Evolutionary conservation across 2,888 invertebrate species (phyloP).

Genomic region (Leistus spinibarbis): DNA sequence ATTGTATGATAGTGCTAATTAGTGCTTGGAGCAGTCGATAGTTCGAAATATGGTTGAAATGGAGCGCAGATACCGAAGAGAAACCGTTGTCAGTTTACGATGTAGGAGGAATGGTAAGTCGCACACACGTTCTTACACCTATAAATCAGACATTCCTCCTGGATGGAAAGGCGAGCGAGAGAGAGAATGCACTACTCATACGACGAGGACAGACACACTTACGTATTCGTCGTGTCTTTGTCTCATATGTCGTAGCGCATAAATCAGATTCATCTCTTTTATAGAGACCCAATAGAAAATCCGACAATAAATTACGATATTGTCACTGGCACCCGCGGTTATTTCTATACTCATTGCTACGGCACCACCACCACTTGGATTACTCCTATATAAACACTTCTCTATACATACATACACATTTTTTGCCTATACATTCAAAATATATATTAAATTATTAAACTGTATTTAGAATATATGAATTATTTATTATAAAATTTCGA

Average conservation of each 20-base stretch:
- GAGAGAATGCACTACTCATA: slow-evolving; percentile 29
- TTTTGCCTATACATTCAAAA: too few species aligned
- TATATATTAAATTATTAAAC: too few species aligned
- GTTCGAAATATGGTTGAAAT: too few species aligned
- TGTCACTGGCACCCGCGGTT: slow-evolving; percentile 48
- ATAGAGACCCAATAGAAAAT: slow-evolving; percentile 44
- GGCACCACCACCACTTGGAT: background rate
- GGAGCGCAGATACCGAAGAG: too few species aligned
- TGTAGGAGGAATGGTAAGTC: background rate
- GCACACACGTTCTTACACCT: slow-evolving; percentile 9
- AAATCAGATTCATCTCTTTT: slow-evolving; percentile 30
- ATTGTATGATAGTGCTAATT: too few species aligned
- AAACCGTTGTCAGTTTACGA: slow-evolving; percentile 19
- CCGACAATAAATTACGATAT: slow-evolving; percentile 51
- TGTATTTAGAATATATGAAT: too few species aligned
- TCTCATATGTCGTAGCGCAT: slow-evolving; percentile 23
- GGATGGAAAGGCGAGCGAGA: slow-evolving; percentile 18
- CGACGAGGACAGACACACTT: background rate
- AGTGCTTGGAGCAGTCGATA: too few species aligned
- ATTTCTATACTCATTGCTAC: background rate
- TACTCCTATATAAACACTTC: background rate
- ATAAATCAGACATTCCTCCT: slow-evolving; percentile 36
- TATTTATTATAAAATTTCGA: too few species aligned
- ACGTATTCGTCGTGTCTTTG: slow-evolving; percentile 10
- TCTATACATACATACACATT: too few species aligned